These are phyloP conservation scores for Axis porcinus DNA, from an alignment of 2,113 vertebrate species.

Conservation along the genomic window DNA sequence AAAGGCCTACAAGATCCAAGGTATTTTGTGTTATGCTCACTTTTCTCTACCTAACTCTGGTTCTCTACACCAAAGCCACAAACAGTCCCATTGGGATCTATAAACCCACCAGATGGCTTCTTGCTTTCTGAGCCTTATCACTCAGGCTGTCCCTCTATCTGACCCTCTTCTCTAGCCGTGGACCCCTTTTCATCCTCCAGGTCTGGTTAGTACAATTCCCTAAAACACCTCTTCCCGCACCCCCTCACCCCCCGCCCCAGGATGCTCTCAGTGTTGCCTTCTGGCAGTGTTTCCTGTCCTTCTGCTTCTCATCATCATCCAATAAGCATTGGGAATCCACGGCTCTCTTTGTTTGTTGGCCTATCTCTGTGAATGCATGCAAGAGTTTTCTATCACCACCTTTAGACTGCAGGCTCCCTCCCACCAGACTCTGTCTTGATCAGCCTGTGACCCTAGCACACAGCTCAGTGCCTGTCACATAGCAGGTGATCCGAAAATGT, in stretches of 20 bases:
- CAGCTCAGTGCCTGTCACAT: neutral
- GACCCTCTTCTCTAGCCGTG: neutral
- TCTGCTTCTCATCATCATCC: neutral
- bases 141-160: too few relatives aligned
- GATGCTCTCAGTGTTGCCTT: neutral
- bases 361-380: neutral
- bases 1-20: neutral
- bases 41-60: neutral
- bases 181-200: neutral
- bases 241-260: neutral
- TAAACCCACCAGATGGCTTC: neutral
- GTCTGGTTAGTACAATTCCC: neutral
- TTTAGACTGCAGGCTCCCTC: neutral
- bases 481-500: neutral
- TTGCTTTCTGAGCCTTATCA: neutral
- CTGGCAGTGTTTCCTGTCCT: neutral
- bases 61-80: neutral
- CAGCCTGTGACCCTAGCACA: neutral
- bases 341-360: neutral
- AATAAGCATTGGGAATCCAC: fast-evolving
- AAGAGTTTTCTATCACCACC: neutral
- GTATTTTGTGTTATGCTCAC: neutral
- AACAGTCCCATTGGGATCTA: neutral
- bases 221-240: neutral
- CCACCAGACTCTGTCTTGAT: neutral